phyloP scores from a whole-genome alignment of 2,113 vertebrate genomes.

The Aplodontia rufa region DNA sequence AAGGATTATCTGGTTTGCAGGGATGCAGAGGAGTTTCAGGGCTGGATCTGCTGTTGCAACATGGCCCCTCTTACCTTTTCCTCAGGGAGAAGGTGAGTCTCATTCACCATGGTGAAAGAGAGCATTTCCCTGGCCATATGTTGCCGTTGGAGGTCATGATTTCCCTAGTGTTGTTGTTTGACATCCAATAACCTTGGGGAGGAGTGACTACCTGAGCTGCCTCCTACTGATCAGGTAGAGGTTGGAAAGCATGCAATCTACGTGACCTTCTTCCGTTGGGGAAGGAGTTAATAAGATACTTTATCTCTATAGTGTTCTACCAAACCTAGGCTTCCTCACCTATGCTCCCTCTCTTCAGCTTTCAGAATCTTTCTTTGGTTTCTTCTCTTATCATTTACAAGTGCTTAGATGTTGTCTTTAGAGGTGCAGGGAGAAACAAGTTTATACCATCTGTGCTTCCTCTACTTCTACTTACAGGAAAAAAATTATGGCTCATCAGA shows the following conservation, averaged over 20 bases:
- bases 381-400: background rate
- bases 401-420: background rate
- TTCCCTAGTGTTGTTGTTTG: background rate
- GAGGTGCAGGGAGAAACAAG: background rate
- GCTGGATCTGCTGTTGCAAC: background rate
- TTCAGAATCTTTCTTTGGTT: background rate
- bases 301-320: background rate
- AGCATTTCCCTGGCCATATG: background rate
- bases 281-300: background rate
- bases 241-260: background rate
- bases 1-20: background rate
- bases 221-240: no score
- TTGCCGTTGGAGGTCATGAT: background rate
- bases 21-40: background rate
- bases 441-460: background rate
- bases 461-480: background rate
- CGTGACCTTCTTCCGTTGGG: background rate
- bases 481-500: background rate
- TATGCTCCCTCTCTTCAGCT: background rate
- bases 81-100: background rate
- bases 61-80: background rate
- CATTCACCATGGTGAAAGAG: no score
- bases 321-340: background rate
- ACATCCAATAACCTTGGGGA: no score
- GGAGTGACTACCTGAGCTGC: no score